Evolutionary conservation across 1,140 invertebrate genomes (phyloP), one percentile per base, ranked within the genome.

Genomic region (Camponotus floridanus): DNA sequence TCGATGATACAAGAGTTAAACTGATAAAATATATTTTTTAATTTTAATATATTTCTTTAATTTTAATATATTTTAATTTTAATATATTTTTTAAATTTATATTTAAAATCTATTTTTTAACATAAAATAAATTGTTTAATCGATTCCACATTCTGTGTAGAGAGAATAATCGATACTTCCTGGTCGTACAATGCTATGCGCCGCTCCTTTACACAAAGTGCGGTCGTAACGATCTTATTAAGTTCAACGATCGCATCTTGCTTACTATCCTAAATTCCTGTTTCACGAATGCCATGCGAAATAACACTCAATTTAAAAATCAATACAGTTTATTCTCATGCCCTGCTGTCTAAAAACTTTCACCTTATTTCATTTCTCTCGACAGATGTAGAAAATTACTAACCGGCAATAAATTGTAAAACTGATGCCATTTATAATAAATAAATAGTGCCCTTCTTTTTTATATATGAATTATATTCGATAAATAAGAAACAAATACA

Each of bases 301-400:
- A 45, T 78, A 65, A 21, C 8, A 18, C 31, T 9, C 59, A 51
- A 78, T 78, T 78, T 48, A 78, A 78, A 78, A 67, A 78, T 48
- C 61, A 45, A 78, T 78, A 48, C 59, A 45, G 18, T 78, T 48
- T 78, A 78, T 65, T 67, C 45, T 67, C 26, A 45, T 48, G 13
- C 18, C 6, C 9, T 33, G 45, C 33, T 39, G 11, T 79, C 45
- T 55, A 79, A 55, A 51, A 67, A 67, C 62, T 67, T 51, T 79
- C 61, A 51, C 6, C 31, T 65, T n/a, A n/a, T 78, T 78, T 26
- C 18, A 36, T 65, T 65, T n/a, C 42, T 79, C 11, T 67, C 8
- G 33, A 15, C 13, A 39, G 39, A 31, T 31, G 9, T 15, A 39
- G 26, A 26, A 76, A 76, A 76, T 64, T 42, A 33, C 18, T 51